Base-by-base conservation (phyloP, 2,797 vertebrate species). In the Vespertilio murinus region DNA sequence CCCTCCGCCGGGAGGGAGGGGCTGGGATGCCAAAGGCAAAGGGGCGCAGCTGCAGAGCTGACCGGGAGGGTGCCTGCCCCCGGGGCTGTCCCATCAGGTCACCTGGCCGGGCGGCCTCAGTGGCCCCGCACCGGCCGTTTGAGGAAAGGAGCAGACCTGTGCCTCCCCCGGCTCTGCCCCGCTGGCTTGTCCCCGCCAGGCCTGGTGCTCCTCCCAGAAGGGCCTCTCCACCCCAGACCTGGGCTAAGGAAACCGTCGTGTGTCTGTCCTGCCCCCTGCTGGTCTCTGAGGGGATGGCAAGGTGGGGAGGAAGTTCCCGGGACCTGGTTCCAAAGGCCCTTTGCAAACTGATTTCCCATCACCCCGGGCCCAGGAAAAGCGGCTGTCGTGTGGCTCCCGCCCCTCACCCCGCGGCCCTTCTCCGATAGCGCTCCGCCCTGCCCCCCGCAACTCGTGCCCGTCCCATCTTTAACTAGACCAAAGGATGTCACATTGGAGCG, bases 211-310 rank as follows among this genome's bases (percentile, higher is more conserved):
- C 90, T 95, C 49, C 52, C 84, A 70, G 42, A 75, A 93, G n/a
- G 22, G 52, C 81, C 91, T 69, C 67, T 40, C 74, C 38, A 64
- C 77, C 59, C 70, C 65, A 65, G 75, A 25, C 89, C 40, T 14
- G 42, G 23, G 23, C 35, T 80, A 40, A 93, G 40, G 45, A 80
- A 90, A 90, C 78, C 2, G 1, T 49, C 1, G 1, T 88, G 40
- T 23, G 95, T 83, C 56, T 6, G 42, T 73, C 54, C 95, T 96
- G 94, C 94, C 95, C 94, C 81, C 97, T 97, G 88, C 97, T 92
- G 97, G 95, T 42, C 78, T 13, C 3, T 0, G 0, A 1, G 0
- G 49, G 49, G 70, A 92, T 35, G 28, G 23, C 0, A 2, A 52
- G 42, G 1, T 0, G 0, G 47, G 23, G 30, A 22, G 11, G 14